Evolutionary conservation across 2,113 vertebrate species (phyloP), one percentile per base, ranked within the genome.

Genomic region (Phalacrocorax aristotelis): DNA sequence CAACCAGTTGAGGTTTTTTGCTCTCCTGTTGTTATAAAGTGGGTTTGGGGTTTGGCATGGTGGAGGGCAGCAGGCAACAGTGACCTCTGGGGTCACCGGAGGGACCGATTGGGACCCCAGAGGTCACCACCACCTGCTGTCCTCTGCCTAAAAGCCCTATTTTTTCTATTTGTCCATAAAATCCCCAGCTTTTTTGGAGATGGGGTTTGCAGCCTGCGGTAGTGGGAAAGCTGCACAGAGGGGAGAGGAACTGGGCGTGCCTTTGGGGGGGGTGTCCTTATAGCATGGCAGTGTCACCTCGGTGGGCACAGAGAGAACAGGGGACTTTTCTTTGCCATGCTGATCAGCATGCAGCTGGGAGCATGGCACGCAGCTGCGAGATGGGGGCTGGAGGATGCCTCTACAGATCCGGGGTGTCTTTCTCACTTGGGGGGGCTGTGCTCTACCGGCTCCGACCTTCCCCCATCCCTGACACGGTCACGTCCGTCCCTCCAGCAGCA

Each of bases 261-360:
- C 21, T 57, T n/a, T 86, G 3, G 48, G 38, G 34, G 27, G 60
- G 32, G 1, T 69, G 48, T 16, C 80, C 80, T 89, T 38, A 38
- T 7, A 91, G 54, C 2, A 27, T 51, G 94, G 38, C 89, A 84
- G 49, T 76, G 90, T 85, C 81, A 42, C 58, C 30, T 81, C 2
- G 1, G 46, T 5, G 70, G 68, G 81, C 13, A 49, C 72, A 17
- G 23, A 32, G 87, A 79, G 89, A 90, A 88, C 84, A 95, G 90
- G 77, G 51, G 40, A 15, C 52, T 91, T 91, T 86, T 89, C 92
- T 93, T 93, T 2, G 27, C 80, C 0, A 0, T 6, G 26, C 90
- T 93, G 87, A 94, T 91, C 94, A 86, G 46, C 75, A 84, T 92
- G 78, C 97, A 91, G 82, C 81, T 91, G 89, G 66, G 84, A 52